Evolutionary conservation across 1,140 invertebrate species (phyloP).

Genomic region (Caenorhabditis brenneri): DNA sequence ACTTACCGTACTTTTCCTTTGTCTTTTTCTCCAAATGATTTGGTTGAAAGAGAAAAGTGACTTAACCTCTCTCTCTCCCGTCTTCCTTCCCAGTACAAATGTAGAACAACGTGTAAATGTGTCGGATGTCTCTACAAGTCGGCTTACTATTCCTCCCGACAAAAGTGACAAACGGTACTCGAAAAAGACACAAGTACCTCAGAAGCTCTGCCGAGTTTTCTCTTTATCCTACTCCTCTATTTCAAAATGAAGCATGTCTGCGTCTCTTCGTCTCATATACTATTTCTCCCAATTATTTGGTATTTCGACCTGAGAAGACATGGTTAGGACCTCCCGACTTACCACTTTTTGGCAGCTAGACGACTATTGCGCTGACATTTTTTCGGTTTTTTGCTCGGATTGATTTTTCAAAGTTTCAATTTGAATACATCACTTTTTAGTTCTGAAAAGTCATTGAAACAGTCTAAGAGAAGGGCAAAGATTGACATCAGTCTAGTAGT

Average conservation of each 20-base stretch:
- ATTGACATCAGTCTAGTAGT: conserved; percentile 2
- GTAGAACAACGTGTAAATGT: conserved; percentile 20
- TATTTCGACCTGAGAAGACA: conserved; percentile 9
- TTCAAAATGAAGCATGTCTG: conserved; percentile 21
- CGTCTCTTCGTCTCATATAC: background rate
- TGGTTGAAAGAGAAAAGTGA: background rate
- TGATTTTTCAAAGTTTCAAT: background rate
- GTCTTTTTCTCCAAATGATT: conserved; percentile 16
- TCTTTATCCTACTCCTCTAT: conserved; percentile 11
- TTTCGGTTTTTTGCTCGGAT: background rate
- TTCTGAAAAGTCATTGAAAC: background rate
- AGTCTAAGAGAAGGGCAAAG: background rate
- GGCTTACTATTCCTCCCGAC: conserved; percentile 21
- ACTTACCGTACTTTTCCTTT: background rate
- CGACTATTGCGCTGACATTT: background rate
- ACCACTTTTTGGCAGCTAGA: conserved; percentile 21
- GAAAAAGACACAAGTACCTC: conserved; percentile 37
- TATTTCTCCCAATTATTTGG: conserved; percentile 8
- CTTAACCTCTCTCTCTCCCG: conserved; percentile 9
- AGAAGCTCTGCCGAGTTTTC: conserved; percentile 19
- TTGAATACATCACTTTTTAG: background rate
- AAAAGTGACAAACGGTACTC: conserved; percentile 42
- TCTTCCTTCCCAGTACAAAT: conserved; percentile 36
- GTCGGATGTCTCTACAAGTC: conserved; percentile 25
- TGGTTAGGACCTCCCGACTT: background rate